Conservation (phyloP, 2,113 vertebrate genomes). For the Engraulis encrasicolus region DNA sequence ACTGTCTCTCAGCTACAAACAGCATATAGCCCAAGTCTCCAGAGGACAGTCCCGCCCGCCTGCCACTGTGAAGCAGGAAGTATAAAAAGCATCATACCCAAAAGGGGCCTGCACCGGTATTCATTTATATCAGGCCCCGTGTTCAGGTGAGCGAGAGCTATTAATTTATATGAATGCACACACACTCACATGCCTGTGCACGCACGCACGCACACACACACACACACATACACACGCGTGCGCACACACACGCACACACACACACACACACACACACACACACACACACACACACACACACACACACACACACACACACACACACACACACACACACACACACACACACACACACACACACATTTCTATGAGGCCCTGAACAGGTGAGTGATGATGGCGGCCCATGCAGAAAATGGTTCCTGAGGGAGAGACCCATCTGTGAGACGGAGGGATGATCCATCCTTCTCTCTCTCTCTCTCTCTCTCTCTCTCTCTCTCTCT, state of each 20-base stretch:
- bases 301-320: slow-evolving; percentile 56
- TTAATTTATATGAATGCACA: too few species aligned
- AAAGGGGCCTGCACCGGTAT: slow-evolving; percentile 50
- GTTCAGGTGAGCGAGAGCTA: too few species aligned
- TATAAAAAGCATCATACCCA: slow-evolving; percentile 43
- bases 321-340: too few species aligned
- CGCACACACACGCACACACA: too few species aligned
- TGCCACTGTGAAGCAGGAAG: too few species aligned
- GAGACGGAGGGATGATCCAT: slow-evolving; percentile 51
- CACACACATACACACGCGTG: too few species aligned
- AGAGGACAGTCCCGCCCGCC: slow-evolving; percentile 10
- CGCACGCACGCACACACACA: too few species aligned
- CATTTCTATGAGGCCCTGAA: too few species aligned
- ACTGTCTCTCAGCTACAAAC: too few species aligned
- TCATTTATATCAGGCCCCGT: too few species aligned
- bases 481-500: slow-evolving; percentile 29
- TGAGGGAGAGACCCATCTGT: slow-evolving; percentile 57
- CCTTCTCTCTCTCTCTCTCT: slow-evolving; percentile 52
- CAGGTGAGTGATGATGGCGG: slow-evolving; percentile 59
- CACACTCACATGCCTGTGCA: slow-evolving; percentile 56
- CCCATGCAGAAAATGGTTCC: slow-evolving; percentile 54
- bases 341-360: too few species aligned
- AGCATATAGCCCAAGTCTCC: neutral
- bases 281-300: slow-evolving; percentile 58
- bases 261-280: too few species aligned